Evolutionary conservation across 1,140 invertebrate species (phyloP).

Genomic region (Lepidostoma basale): DNA sequence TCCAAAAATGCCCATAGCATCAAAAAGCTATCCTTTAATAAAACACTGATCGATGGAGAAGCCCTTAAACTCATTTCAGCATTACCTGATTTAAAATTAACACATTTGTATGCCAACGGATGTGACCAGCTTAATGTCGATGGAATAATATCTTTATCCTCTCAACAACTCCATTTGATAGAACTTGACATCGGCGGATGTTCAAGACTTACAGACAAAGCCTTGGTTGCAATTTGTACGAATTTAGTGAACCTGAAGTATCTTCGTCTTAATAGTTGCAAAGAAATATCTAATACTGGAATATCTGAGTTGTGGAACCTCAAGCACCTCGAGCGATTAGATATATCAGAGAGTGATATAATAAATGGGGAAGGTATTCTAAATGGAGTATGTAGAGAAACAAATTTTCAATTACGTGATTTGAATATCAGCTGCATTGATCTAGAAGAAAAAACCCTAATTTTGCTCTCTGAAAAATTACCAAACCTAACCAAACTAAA

Average conservation of each 20-base stretch:
- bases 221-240: constrained; percentile 64
- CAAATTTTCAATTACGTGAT: constrained; percentile 57
- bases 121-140: constrained; percentile 71
- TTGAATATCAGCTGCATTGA: constrained; percentile 67
- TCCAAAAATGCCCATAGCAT: constrained; percentile 61
- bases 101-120: constrained; percentile 62
- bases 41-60: constrained; percentile 69
- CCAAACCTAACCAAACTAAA: constrained; percentile 66
- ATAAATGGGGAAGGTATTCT: constrained; percentile 67
- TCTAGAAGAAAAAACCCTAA: constrained; percentile 66
- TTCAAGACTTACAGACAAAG: constrained; percentile 67
- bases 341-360: constrained; percentile 71
- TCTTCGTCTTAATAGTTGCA: constrained; percentile 65
- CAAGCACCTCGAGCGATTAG: constrained; percentile 62
- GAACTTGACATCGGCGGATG: constrained; percentile 69
- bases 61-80: constrained; percentile 63
- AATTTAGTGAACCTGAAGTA: constrained; percentile 62
- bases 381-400: constrained; percentile 60
- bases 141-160: constrained; percentile 63
- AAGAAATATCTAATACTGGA: constrained; percentile 66
- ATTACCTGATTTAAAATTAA: constrained; percentile 61
- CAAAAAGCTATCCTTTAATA: constrained; percentile 67
- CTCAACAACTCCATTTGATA: constrained; percentile 63
- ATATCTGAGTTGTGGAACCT: constrained; percentile 62
- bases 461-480: constrained; percentile 62